These are phyloP conservation scores for Melanocharis versteri DNA, from an alignment of 2,113 vertebrate genomes.

Conservation along the genomic window DNA sequence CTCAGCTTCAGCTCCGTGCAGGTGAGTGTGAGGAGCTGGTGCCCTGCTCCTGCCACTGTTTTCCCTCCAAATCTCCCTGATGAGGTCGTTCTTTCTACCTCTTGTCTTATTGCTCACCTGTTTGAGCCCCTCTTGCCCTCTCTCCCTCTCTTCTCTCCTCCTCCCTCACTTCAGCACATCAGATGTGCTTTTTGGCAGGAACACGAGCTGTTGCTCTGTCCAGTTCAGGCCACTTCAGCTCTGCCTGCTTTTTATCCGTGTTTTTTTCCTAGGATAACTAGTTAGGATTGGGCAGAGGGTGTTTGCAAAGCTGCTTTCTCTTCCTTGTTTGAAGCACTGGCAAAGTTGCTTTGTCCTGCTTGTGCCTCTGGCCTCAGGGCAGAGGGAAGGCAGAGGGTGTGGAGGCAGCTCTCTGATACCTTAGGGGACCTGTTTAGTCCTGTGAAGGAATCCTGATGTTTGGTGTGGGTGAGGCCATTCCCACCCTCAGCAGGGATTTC, in stretches of 20 bases:
- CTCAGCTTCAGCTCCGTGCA: rapidly evolving
- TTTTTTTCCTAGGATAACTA: not conserved
- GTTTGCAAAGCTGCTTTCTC: not conserved
- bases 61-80: not conserved
- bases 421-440: not conserved
- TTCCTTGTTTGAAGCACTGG: not conserved
- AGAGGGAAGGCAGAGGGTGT: not conserved
- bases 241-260: not conserved
- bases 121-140: not conserved
- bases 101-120: not conserved
- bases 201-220: not conserved
- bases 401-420: not conserved
- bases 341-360: not conserved
- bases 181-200: not conserved
- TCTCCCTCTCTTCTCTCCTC: not conserved
- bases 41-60: not conserved
- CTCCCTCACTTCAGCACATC: not conserved
- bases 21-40: not conserved
- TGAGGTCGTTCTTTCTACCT: not conserved
- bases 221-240: not conserved
- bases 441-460: not conserved
- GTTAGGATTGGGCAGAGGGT: rapidly evolving
- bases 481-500: not conserved
- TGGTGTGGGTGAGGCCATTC: not conserved
- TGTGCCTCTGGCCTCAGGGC: not conserved